phyloP scores from a whole-genome alignment of 2,797 vertebrate species.

The Tamandua tetradactyla region DNA sequence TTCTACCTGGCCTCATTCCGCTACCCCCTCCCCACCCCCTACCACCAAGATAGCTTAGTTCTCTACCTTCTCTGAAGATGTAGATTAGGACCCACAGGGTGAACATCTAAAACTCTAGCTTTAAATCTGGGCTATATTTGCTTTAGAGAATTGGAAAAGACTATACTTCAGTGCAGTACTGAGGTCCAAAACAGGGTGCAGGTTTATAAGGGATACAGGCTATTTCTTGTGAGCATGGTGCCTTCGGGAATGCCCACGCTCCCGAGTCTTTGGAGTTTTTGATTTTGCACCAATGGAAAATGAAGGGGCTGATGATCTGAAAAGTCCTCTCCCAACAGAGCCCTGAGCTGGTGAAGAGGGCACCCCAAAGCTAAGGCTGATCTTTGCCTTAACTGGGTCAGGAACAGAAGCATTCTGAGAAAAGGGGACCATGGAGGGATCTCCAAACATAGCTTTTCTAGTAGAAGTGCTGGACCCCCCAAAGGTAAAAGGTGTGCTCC shows the following conservation, averaged over 20 bases:
- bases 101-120: neutral
- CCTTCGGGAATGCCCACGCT: constrained; percentile 91
- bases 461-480: constrained; percentile 83
- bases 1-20: neutral
- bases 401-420: constrained; percentile 84
- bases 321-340: constrained; percentile 81
- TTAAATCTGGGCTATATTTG: neutral
- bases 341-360: constrained; percentile 83
- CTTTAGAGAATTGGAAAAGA: neutral
- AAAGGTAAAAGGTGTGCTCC: constrained; percentile 85
- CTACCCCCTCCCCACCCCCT: neutral
- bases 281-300: constrained; percentile 94
- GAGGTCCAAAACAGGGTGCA: neutral
- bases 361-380: constrained; percentile 85
- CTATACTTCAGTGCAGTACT: fast-evolving
- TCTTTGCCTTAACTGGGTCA: constrained; percentile 72
- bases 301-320: constrained; percentile 83
- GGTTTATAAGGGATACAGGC: neutral
- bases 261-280: constrained; percentile 86
- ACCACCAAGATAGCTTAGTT: neutral
- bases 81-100: neutral
- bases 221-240: constrained; percentile 94
- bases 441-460: constrained; percentile 87
- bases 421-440: constrained; percentile 86
- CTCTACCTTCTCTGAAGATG: neutral